phyloP scores from a whole-genome alignment of 2,797 vertebrate species.

The Perodicticus potto region DNA sequence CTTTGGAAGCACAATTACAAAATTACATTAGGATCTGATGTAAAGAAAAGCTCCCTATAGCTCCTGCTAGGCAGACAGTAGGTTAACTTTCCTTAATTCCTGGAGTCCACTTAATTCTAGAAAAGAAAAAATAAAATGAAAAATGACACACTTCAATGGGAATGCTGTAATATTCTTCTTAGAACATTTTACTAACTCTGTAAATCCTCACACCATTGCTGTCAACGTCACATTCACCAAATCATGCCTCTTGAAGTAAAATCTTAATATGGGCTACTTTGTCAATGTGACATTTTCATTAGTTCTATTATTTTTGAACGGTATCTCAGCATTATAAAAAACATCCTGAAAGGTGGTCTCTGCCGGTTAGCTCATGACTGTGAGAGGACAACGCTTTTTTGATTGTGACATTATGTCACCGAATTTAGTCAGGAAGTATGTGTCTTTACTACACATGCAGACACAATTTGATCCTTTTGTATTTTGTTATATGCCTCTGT shows the following conservation, averaged over 20 bases:
- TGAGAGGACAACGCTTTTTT: constrained; percentile 64
- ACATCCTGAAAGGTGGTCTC: constrained; percentile 47
- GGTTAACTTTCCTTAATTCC: constrained; percentile 56
- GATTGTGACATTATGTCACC: constrained; percentile 69
- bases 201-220: constrained; percentile 62
- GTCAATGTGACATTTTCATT: constrained; percentile 80
- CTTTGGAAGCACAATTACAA: constrained; percentile 53
- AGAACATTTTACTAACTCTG: constrained; percentile 66
- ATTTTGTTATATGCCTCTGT: constrained; percentile 72
- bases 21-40: constrained; percentile 54
- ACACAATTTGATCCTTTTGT: constrained; percentile 70
- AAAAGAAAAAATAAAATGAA: constrained; percentile 58
- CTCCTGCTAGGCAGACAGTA: constrained; percentile 40
- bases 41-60: constrained; percentile 17
- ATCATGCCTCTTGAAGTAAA: constrained; percentile 69
- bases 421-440: constrained; percentile 64
- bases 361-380: constrained; percentile 54
- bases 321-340: constrained; percentile 70
- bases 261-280: constrained; percentile 72
- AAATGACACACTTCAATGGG: constrained; percentile 9
- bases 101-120: constrained; percentile 56
- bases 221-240: constrained; percentile 69
- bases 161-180: constrained; percentile 41
- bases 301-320: constrained; percentile 76
- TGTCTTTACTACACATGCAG: constrained; percentile 59